Evolutionary conservation across 2,113 vertebrate genomes (phyloP).

Genomic region (Tenrec ecaudatus): DNA sequence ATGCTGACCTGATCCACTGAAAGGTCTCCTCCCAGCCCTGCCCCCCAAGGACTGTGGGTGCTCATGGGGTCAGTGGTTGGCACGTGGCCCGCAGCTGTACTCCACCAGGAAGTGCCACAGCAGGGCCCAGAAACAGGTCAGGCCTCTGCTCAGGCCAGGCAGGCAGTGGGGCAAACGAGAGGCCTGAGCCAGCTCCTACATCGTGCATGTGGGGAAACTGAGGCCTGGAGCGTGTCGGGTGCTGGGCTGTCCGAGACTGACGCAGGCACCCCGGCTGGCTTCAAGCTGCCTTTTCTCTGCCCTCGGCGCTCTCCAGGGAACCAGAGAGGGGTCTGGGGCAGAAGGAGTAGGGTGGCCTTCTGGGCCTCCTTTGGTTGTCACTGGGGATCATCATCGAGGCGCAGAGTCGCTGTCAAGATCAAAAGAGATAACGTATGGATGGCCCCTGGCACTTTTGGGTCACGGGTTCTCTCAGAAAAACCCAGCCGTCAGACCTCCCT

Average conservation of each 20-base stretch:
- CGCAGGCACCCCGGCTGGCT: not conserved
- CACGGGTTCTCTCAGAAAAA: not conserved
- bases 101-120: not conserved
- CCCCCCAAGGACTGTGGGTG: not conserved
- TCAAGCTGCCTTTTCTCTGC: not conserved
- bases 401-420: not conserved
- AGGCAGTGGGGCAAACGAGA: not conserved
- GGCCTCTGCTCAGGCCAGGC: not conserved
- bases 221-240: not conserved
- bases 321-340: not conserved
- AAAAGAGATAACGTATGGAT: conserved; percentile 47
- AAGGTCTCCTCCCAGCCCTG: not conserved
- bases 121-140: not conserved
- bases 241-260: not conserved
- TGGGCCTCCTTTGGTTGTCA: conserved; percentile 49
- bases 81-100: not conserved
- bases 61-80: not conserved
- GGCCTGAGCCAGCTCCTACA: not conserved
- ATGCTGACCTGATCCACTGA: not conserved
- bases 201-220: not conserved
- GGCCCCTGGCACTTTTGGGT: not conserved
- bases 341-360: not conserved
- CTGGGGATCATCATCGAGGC: not conserved
- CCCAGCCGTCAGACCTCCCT: conserved; percentile 62
- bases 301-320: not conserved